phyloP scores from a whole-genome alignment of 1,140 invertebrate species.

The Melipona quadrifasciata region DNA sequence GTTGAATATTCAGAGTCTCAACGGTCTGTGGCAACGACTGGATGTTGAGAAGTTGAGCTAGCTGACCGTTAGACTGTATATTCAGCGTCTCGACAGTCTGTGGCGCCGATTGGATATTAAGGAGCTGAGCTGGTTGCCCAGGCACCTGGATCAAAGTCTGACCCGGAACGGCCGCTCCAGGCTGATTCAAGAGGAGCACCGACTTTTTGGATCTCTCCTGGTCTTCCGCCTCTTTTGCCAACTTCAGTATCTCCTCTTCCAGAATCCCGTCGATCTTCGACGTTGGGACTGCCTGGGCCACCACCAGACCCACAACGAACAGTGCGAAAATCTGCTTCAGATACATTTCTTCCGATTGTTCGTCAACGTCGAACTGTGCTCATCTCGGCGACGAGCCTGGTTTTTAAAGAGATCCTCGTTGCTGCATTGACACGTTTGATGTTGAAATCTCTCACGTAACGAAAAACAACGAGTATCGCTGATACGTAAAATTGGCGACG shows the following conservation, averaged over 20 bases:
- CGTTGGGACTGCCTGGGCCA: not conserved
- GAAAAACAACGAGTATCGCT: not conserved
- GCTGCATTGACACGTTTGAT: not conserved
- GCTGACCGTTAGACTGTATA: not conserved
- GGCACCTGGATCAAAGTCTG: not conserved
- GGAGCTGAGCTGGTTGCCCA: not conserved
- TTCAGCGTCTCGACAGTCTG: not conserved
- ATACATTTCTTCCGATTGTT: not conserved
- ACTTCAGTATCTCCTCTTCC: not conserved
- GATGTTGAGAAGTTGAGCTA: not conserved
- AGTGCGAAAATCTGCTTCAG: not conserved
- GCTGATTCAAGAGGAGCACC: not conserved
- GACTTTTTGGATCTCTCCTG: not conserved
- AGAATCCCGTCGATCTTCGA: not conserved
- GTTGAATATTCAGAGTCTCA: not conserved
- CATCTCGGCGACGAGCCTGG: not conserved
- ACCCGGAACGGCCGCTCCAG: fast-evolving
- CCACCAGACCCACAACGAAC: not conserved
- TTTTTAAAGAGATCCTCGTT: not conserved
- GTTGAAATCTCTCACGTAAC: not conserved
- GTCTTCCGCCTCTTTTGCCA: not conserved
- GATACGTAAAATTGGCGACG: not conserved
- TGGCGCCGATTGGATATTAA: not conserved
- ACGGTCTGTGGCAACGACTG: not conserved
- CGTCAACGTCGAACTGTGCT: not conserved